Evolutionary conservation across 1,140 invertebrate species (phyloP), one percentile per base, ranked within the genome.

Genomic region (Anastrepha ludens): DNA sequence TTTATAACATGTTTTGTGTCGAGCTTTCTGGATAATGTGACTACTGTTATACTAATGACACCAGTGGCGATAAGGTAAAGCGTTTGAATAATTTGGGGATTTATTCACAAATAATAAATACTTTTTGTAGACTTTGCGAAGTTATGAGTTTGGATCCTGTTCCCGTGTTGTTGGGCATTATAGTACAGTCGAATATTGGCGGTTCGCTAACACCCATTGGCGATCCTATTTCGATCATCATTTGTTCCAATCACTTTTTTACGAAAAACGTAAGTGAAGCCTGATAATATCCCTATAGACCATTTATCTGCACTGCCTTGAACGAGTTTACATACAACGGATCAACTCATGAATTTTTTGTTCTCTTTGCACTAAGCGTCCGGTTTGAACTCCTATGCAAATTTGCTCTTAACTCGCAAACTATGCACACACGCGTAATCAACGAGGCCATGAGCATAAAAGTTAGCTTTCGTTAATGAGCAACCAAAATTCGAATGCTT

Each of bases 181-280:
- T 97, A 15, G 94, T 97, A 59, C 97, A 96, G 90, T 96, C 96
- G 0, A 97, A 97, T 89, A 96, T 97, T 88, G 97, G 97, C 2
- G 97, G 97, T 1, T 95, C 96, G 2, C 94, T 96, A 3, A 97
- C 97, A 1, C 96, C 96, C 0, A 95, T 97, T 55, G 97, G 97
- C 0, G 97, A 97, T 93, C 97, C 97, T 11, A 97, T 97, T 0
- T 97, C 97, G 93, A 96, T 97, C 9, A 97, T 97, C 86, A 97
- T 97, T 6, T 95, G 96, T n/a, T 95, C 95, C 0, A 96, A 97
- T 94, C 91, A 92, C 59, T 94, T 94, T n/a, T 94, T 97, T 41
- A 93, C 94, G 13, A 93, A 94, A 81, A 94, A 94, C 87, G 96
- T 96, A 93, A 90, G 91, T 86, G 11, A 6, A 74, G 17, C 29